Conservation (phyloP, 2,113 vertebrate genomes). For the Urocitellus parryii region DNA sequence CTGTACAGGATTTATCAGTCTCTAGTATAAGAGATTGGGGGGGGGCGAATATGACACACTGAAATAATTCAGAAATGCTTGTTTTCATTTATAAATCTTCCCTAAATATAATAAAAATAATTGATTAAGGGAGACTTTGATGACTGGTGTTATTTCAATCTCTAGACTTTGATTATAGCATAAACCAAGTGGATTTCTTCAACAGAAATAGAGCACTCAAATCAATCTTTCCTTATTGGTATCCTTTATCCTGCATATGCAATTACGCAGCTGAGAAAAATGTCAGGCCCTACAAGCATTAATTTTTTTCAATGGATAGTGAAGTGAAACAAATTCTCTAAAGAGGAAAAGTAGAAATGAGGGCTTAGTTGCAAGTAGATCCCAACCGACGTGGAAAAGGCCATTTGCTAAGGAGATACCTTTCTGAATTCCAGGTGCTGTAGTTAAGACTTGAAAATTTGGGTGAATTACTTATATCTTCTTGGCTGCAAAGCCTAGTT, state of each 20-base stretch:
- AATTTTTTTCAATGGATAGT: conserved; percentile 22
- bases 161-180: conserved; percentile 58
- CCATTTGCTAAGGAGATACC: background rate
- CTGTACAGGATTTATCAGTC: conserved; percentile 41
- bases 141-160: conserved; percentile 50
- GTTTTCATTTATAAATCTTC: conserved; percentile 58
- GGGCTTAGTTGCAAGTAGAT: background rate
- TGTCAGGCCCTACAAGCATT: conserved; percentile 23
- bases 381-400: background rate
- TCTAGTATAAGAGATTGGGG: conserved; percentile 42
- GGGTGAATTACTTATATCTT: background rate
- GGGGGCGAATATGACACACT: background rate
- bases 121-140: conserved; percentile 51
- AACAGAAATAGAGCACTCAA: conserved; percentile 56
- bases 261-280: conserved; percentile 60
- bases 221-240: conserved; percentile 64
- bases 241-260: conserved; percentile 13
- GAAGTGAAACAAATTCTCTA: conserved; percentile 34
- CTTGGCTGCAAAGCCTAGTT: background rate
- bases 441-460: background rate
- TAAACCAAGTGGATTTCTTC: conserved; percentile 62
- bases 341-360: conserved; percentile 36
- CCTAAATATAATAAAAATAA: conserved; percentile 67
- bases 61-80: conserved; percentile 67
- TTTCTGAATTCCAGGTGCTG: background rate